phyloP scores from a whole-genome alignment of 2,888 invertebrate genomes.

The Caradrina kadenii region DNA sequence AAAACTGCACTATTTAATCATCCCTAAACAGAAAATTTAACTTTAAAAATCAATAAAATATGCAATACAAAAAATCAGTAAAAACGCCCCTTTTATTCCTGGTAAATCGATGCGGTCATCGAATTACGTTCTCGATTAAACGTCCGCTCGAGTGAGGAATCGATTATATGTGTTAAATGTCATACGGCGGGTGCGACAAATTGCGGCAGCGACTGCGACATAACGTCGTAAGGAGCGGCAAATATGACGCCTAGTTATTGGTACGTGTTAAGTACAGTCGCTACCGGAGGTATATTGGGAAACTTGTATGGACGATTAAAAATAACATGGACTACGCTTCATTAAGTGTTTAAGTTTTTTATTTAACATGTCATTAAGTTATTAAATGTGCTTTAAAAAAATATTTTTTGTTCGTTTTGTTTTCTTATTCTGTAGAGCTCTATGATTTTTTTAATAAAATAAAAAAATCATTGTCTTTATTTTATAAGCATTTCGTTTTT shows the following conservation, averaged over 20 bases:
- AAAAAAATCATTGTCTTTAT: not conserved
- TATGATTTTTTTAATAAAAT: not conserved
- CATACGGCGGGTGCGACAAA: conserved; percentile 56
- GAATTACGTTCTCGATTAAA: conserved; percentile 50
- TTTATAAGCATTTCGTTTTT: not conserved
- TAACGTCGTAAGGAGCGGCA: conserved; percentile 41
- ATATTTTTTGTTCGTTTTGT: not conserved
- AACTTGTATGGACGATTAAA: conserved; percentile 9
- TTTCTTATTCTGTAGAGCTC: not conserved
- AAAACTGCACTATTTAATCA: conserved; percentile 16
- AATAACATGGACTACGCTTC: not conserved
- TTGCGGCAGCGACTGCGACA: conserved; percentile 40
- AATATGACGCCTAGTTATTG: conserved; percentile 56
- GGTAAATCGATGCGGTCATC: conserved; percentile 50
- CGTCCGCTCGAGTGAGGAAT: conserved; percentile 38
- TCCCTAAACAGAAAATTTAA: conserved; percentile 11
- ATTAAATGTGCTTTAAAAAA: not conserved
- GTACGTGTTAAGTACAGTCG: conserved; percentile 58
- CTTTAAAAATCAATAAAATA: conserved; percentile 31
- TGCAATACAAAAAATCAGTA: conserved; percentile 25
- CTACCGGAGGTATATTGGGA: not conserved
- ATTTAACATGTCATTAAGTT: not conserved
- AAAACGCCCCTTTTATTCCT: conserved; percentile 37
- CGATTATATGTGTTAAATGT: conserved; percentile 63
- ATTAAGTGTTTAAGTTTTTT: not conserved